Base-by-base conservation (phyloP, 2,797 vertebrate species). In the Enteromius unitaeniatus region DNA sequence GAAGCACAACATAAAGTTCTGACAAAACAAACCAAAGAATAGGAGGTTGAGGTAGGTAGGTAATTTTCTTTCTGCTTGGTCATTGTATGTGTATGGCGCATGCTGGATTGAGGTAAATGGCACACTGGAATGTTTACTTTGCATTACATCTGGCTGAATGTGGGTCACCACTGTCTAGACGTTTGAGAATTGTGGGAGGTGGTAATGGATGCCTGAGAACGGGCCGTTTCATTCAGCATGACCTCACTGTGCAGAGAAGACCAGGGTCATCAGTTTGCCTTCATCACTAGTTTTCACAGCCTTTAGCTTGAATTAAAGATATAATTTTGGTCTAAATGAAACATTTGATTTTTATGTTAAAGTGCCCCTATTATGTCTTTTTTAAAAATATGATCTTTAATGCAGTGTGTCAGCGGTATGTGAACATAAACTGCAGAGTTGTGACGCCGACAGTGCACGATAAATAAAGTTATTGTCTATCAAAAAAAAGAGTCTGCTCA, bases 91-190 rank as follows among this genome's bases (percentile, higher is more conserved):
- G 51, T 40, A 28, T 15, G 31, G 40, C 4, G 19, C 19, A 28
- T 80, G 64, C 14, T 87, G 62, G 75, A 49, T 60, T 17, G 69
- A 70, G 60, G 69, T 74, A 83, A 79, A 49, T 73, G 58, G 78
- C 78, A 78, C 58, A 60, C 45, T 45, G 79, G 60, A 83, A 73
- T 83, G 77, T 85, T 81, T 70, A 76, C 67, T 77, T 67, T 64
- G 68, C 70, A 64, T 65, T 73, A 62, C 65, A 81, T 79, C 70
- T 72, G 83, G 77, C 53, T 85, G 75, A 85, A 85, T 85, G 86
- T 81, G 84, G 86, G 84, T 83, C 84, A 85, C 84, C 84, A 87
- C 80, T 69, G 86, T 85, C 86, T 87, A 85, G 86, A 78, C 79
- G 49, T 84, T 76, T 86, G 51, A 79, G 73, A 86, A 80, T 83